Evolutionary conservation across 2,113 vertebrate species (phyloP).

Genomic region (Lagenorhynchus albirostris): DNA sequence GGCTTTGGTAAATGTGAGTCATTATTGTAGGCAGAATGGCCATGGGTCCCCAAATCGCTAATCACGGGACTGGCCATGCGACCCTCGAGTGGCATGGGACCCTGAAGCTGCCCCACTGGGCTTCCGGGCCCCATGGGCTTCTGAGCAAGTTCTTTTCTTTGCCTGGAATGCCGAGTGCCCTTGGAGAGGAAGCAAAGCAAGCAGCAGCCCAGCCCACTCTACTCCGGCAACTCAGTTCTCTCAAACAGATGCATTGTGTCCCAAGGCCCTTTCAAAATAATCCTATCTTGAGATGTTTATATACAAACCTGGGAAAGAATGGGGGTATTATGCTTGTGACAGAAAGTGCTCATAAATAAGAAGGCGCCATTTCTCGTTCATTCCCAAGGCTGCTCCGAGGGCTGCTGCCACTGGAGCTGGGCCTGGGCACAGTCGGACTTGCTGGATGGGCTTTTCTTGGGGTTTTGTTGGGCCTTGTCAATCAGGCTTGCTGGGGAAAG

Average conservation of each 20-base stretch:
- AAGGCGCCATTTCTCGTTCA: not conserved
- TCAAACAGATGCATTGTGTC: conserved; percentile 23
- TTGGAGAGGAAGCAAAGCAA: not conserved
- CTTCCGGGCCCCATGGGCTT: not conserved
- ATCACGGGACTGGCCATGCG: not conserved
- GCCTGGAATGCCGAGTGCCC: not conserved
- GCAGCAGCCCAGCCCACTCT: not conserved
- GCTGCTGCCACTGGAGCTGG: not conserved
- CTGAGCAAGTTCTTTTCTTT: not conserved
- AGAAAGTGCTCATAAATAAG: conserved; percentile 50
- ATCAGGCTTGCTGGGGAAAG: not conserved
- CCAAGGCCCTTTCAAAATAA: conserved; percentile 64
- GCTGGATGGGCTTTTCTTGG: not conserved
- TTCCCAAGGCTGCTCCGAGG: conserved; percentile 36
- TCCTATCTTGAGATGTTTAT: conserved; percentile 60
- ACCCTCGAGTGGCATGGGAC: not conserved
- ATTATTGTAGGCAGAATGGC: not conserved
- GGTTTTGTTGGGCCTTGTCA: conserved; percentile 9
- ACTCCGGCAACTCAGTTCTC: fast-evolving
- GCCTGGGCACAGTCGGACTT: not conserved
- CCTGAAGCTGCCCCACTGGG: not conserved
- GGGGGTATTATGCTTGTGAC: conserved; percentile 16
- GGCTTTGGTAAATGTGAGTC: not conserved
- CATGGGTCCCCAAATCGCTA: not conserved
- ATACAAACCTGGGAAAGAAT: conserved; percentile 36